Base-by-base conservation (phyloP, 2,797 vertebrate species). In the Rhyacichthys aspro region DNA sequence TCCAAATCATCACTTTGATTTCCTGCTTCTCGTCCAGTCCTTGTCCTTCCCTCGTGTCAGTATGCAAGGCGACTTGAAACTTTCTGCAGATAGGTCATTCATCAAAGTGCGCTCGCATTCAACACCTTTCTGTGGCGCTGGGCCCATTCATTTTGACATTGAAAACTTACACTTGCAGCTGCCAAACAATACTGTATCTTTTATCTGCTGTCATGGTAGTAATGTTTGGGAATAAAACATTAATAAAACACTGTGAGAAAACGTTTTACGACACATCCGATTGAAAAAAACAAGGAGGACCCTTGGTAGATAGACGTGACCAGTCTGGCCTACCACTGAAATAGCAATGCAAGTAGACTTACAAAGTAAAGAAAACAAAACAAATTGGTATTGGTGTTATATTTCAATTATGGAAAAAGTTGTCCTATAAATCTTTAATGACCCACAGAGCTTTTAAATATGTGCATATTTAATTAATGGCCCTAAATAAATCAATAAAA, bases 1-100 rank as follows among this genome's bases (percentile, higher is more conserved):
- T 73, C 61, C 52, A 59, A 75, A 73, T 39, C 68, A 53, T 76
- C 72, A 63, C 52, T 70, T 68, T 79, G 49, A 77, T 75, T 72
- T 72, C 19, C 55, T 59, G 32, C 70, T 48, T 72, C 59, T 12
- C 19, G 50, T 4, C 63, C 44, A 57, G 55, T 33, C 55, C 17
- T 49, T 52, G 42, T 33, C 59, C 58, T 61, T 23, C 14, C 33
- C 15, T 75, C 15, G 57, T 43, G 70, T 39, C 57, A 45, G 47
- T 49, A 11, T 59, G 57, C 64, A 59, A 68, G 70, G 70, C 42
- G 18, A 59, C 39, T 53, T 66, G 39, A 63, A 56, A 50, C 44
- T 59, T 48, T 11, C 41, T 45, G 41, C 16, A 62, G 59, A 62
- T 49, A 15, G 39, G 41, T 50, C 50, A 64, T 75, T 70, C 43